Evolutionary conservation across 37 sponge, comb jelly and placozoan genomes (phyloP).

Genomic region (Geodia barretti): DNA sequence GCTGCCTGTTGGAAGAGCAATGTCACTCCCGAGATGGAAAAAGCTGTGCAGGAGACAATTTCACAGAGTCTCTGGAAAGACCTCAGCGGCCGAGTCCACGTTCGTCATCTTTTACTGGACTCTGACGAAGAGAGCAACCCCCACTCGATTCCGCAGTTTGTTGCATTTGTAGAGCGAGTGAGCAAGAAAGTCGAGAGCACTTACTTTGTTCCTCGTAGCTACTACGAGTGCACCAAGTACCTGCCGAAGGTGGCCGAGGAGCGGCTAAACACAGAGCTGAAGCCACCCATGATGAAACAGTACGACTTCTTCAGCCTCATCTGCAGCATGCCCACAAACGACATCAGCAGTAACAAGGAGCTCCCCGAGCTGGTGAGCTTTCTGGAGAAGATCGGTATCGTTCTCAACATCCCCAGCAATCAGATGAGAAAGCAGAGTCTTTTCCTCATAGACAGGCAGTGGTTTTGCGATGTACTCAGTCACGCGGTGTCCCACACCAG

Average conservation of each 20-base stretch:
- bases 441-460: slow-evolving; percentile 47
- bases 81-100: slow-evolving; percentile 10
- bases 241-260: not conserved
- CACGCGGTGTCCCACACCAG: slow-evolving; percentile 1
- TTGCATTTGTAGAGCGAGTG: not conserved
- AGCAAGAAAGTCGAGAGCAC: slow-evolving; percentile 12
- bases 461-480: slow-evolving; percentile 31
- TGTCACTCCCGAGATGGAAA: not conserved
- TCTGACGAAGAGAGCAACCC: not conserved
- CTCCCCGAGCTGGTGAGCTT: slow-evolving; percentile 38
- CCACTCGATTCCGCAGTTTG: not conserved
- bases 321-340: slow-evolving; percentile 40
- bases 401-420: slow-evolving; percentile 23
- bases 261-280: not conserved
- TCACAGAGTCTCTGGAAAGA: slow-evolving; percentile 47
- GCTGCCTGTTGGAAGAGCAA: slow-evolving; percentile 37
- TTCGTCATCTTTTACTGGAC: slow-evolving; percentile 23
- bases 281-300: slow-evolving; percentile 27
- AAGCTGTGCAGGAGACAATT: not conserved
- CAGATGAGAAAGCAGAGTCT: not conserved
- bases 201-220: slow-evolving; percentile 35
- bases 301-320: slow-evolving; percentile 49
- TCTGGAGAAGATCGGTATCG: not conserved
- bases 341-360: slow-evolving; percentile 43
- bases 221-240: slow-evolving; percentile 20